Conservation (phyloP, 2,113 vertebrate genomes). For the Mixornis gularis region DNA sequence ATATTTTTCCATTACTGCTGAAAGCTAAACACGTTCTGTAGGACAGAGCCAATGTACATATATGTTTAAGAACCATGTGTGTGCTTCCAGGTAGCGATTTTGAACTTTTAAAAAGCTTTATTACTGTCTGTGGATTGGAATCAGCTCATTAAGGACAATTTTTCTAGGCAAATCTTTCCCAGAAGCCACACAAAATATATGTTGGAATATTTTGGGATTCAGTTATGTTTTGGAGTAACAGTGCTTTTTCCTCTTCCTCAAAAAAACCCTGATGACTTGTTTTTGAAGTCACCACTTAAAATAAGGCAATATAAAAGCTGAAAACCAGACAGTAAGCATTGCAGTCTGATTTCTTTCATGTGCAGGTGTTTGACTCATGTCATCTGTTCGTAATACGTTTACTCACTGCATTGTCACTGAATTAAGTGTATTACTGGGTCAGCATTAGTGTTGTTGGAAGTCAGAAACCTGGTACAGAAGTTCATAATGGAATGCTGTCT, state of each 20-base stretch:
- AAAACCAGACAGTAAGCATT: neutral
- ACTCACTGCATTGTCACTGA: neutral
- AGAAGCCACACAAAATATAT: neutral
- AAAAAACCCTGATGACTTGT: neutral
- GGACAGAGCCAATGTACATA: neutral
- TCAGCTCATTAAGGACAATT: neutral
- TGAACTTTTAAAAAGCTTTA: neutral
- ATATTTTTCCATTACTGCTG: neutral
- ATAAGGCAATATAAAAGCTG: neutral
- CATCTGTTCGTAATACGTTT: neutral
- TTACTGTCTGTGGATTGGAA: neutral
- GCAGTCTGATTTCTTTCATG: neutral
- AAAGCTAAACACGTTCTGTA: neutral
- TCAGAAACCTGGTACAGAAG: neutral
- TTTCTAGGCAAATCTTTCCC: neutral
- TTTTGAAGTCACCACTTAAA: neutral
- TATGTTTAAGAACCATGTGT: neutral
- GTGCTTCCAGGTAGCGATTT: neutral
- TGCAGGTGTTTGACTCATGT: neutral
- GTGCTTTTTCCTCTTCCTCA: neutral
- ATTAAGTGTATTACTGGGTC: neutral
- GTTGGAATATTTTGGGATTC: neutral
- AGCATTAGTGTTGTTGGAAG: neutral
- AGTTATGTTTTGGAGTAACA: neutral
- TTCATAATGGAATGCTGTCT: neutral